Evolutionary conservation across 1,140 invertebrate species (phyloP).

Genomic region (Vollenhovia emeryi): DNA sequence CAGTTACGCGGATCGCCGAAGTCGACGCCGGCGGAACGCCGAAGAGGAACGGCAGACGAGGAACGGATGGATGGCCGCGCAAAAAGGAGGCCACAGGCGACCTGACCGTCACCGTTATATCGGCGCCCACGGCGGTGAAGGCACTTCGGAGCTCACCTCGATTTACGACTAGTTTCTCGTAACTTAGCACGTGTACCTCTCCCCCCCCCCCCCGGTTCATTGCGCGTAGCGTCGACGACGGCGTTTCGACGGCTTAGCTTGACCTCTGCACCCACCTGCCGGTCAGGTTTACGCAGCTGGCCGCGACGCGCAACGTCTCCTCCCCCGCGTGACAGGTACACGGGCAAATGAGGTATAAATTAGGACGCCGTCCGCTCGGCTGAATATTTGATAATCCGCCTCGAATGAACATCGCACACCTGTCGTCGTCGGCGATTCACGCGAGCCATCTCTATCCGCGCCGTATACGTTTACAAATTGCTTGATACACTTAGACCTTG

Average conservation of each 20-base stretch:
- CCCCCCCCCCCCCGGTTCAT: slow-evolving; percentile 33
- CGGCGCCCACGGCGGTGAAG: slow-evolving; percentile 78
- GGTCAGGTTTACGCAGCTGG: slow-evolving; percentile 61
- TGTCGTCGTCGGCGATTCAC: neutral
- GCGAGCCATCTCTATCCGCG: neutral
- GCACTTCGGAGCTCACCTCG: slow-evolving; percentile 77
- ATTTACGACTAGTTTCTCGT: slow-evolving; percentile 73
- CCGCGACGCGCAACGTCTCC: neutral
- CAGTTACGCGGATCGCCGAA: slow-evolving; percentile 80
- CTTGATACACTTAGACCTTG: neutral
- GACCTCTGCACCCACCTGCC: slow-evolving; percentile 70
- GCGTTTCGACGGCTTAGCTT: slow-evolving; percentile 67
- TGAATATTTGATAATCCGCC: neutral
- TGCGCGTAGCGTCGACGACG: neutral
- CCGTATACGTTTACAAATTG: neutral
- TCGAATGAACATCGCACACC: neutral
- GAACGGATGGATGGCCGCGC: slow-evolving; percentile 49
- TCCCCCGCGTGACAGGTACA: slow-evolving; percentile 39
- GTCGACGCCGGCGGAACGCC: slow-evolving; percentile 46
- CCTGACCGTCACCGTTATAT: slow-evolving; percentile 83
- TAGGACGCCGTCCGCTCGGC: slow-evolving; percentile 27
- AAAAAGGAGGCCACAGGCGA: slow-evolving; percentile 81
- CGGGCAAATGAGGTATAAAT: slow-evolving; percentile 27
- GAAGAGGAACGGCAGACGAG: slow-evolving; percentile 26
- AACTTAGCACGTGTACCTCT: slow-evolving; percentile 65